phyloP scores from a whole-genome alignment of 1,140 invertebrate genomes.

The Watersipora subatra region DNA sequence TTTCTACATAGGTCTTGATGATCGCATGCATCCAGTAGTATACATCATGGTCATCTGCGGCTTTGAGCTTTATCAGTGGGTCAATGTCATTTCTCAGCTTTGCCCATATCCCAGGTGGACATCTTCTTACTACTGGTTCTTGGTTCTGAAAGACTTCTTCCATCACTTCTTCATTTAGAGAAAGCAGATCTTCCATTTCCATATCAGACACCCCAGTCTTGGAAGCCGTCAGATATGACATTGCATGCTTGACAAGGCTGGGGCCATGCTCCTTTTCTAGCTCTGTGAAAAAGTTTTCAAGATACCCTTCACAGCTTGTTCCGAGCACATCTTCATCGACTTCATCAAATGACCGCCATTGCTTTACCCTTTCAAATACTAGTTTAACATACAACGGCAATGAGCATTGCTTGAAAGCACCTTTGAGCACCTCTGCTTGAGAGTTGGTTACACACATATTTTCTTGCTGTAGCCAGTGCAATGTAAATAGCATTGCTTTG shows the following conservation, averaged over 20 bases:
- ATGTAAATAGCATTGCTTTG: constrained; percentile 18
- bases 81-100: constrained; percentile 18
- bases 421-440: constrained; percentile 49
- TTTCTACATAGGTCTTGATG: constrained; percentile 14
- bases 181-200: constrained; percentile 35
- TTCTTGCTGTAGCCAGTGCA: constrained; percentile 16
- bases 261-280: constrained; percentile 25
- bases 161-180: constrained; percentile 30
- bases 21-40: constrained; percentile 19
- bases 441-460: constrained; percentile 14
- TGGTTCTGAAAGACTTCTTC: constrained; percentile 20
- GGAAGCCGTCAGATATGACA: constrained; percentile 53
- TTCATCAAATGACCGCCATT: constrained; percentile 15
- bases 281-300: constrained; percentile 10
- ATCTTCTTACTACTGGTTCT: constrained; percentile 20
- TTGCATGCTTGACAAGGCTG: constrained; percentile 46
- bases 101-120: constrained; percentile 23
- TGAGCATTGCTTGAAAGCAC: constrained; percentile 18
- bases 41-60: constrained; percentile 25
- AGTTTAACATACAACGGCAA: constrained; percentile 23
- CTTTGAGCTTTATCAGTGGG: constrained; percentile 14
- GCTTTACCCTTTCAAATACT: constrained; percentile 16
- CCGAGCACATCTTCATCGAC: constrained; percentile 10
- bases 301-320: constrained; percentile 10
- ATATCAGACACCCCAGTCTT: constrained; percentile 30